Conservation (phyloP, 2,113 vertebrate genomes). For the Kryptolebias marmoratus region DNA sequence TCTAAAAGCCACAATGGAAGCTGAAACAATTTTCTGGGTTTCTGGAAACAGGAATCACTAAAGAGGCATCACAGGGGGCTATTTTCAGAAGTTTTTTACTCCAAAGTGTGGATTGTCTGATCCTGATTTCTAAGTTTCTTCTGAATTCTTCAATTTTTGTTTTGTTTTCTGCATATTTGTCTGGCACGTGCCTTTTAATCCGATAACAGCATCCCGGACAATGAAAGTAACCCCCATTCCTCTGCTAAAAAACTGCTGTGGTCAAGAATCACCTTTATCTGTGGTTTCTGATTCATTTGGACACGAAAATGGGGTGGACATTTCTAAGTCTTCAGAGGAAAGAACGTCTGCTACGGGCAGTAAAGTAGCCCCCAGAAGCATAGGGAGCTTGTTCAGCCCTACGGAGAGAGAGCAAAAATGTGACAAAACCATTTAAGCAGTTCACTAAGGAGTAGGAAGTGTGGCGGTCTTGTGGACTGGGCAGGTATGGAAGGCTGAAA, state of each 20-base stretch:
- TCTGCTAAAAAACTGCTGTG: conserved; percentile 49
- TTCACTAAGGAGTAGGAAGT: conserved; percentile 82
- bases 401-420: conserved; percentile 78
- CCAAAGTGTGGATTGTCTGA: conserved; percentile 75
- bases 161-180: not conserved
- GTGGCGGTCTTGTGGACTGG: conserved; percentile 2
- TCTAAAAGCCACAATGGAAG: conserved; percentile 5
- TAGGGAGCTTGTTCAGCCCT: conserved; percentile 82
- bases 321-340: conserved; percentile 78
- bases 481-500: conserved; percentile 3
- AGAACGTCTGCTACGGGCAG: conserved; percentile 82
- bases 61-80: conserved; percentile 75
- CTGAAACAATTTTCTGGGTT: not conserved
- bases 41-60: conserved; percentile 46
- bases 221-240: conserved; percentile 83
- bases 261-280: conserved; percentile 73
- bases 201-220: conserved; percentile 50
- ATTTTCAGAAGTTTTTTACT: conserved; percentile 85
- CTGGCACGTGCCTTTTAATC: conserved; percentile 10
- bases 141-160: not conserved
- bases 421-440: conserved; percentile 51
- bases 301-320: conserved; percentile 66
- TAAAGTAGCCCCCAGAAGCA: conserved; percentile 84
- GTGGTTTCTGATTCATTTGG: conserved; percentile 67
- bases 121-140: conserved; percentile 33